A percentile compares a stretch with the other conserved stretches of the same genome.
Conservation (phyloP, 2,888 invertebrate genomes). For the Chydorus sphaericus region DNA sequence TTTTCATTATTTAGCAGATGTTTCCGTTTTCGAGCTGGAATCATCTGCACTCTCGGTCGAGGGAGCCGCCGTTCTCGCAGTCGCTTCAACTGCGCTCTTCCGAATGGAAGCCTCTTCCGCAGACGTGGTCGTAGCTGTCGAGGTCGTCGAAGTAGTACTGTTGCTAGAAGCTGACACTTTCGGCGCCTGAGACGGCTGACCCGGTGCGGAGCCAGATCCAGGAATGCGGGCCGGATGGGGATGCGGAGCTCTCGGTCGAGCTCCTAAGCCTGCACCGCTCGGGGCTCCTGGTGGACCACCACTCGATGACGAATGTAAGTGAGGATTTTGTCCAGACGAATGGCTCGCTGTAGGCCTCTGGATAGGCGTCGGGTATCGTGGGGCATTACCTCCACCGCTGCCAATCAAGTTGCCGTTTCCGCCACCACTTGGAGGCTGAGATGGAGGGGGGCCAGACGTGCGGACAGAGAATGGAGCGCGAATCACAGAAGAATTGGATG, state of each 20-base stretch:
- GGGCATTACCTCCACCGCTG: background rate
- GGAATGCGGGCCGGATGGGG: slow-evolving; percentile 12
- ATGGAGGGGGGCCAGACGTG: background rate
- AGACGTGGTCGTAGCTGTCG: no score
- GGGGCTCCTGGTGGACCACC: slow-evolving; percentile 6
- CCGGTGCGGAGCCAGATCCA: slow-evolving; percentile 9
- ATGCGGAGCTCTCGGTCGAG: slow-evolving; percentile 12
- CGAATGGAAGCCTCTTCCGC: background rate
- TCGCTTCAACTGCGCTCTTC: background rate
- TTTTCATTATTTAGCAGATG: no score
- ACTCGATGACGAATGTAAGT: background rate
- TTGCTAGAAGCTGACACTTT: background rate
- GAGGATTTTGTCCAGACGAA: slow-evolving; percentile 23
- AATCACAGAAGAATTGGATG: no score
- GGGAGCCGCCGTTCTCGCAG: background rate
- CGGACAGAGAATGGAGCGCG: background rate
- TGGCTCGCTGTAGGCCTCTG: slow-evolving; percentile 35
- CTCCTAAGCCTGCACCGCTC: slow-evolving; percentile 6
- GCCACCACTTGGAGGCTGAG: background rate
- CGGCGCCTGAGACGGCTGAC: slow-evolving; percentile 5
- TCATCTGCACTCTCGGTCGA: no score
- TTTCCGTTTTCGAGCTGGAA: no score
- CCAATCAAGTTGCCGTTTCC: background rate
- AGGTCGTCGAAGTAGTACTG: background rate
- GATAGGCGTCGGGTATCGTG: slow-evolving; percentile 41